Evolutionary conservation across 2,888 invertebrate genomes (phyloP).

Genomic region (Prionchulus punctatus): DNA sequence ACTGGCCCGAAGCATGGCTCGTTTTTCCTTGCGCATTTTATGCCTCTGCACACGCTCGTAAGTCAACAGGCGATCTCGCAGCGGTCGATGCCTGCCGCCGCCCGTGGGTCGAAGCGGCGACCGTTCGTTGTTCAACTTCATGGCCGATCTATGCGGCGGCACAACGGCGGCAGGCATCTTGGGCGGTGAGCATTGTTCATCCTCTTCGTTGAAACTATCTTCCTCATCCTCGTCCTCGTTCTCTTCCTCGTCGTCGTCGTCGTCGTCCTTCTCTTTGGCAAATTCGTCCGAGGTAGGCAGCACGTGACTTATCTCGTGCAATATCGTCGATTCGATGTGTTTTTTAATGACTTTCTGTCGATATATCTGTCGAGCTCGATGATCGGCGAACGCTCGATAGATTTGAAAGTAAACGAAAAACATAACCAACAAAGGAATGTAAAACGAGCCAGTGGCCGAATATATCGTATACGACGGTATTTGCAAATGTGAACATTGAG

Average conservation of each 20-base stretch:
- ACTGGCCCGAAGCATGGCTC: slow-evolving; percentile 17
- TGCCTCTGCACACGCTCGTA: slow-evolving; percentile 5
- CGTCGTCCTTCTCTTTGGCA: slow-evolving; percentile 8
- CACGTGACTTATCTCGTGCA: slow-evolving; percentile 32
- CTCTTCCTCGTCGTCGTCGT: slow-evolving; percentile 10
- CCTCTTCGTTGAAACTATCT: neutral
- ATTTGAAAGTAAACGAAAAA: slow-evolving; percentile 98
- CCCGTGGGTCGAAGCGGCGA: neutral
- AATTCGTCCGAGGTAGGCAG: slow-evolving; percentile 17
- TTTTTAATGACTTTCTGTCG: slow-evolving; percentile 27
- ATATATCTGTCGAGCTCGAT: slow-evolving; percentile 33
- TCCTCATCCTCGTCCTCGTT: neutral
- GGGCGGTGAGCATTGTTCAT: neutral
- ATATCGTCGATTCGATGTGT: slow-evolving; percentile 31
- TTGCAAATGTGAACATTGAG: slow-evolving; percentile 25
- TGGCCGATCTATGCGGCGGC: neutral
- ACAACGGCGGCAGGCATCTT: neutral
- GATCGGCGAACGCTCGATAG: slow-evolving; percentile 44
- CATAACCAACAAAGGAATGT: slow-evolving; percentile 97
- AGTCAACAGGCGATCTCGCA: neutral
- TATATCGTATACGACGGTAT: slow-evolving; percentile 37
- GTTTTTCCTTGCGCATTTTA: slow-evolving; percentile 22
- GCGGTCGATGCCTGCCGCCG: neutral
- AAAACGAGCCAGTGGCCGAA: slow-evolving; percentile 63
- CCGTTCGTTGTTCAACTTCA: too few relatives aligned